Conservation (phyloP, 2,888 invertebrate species). For the Spilosoma lubricipeda region DNA sequence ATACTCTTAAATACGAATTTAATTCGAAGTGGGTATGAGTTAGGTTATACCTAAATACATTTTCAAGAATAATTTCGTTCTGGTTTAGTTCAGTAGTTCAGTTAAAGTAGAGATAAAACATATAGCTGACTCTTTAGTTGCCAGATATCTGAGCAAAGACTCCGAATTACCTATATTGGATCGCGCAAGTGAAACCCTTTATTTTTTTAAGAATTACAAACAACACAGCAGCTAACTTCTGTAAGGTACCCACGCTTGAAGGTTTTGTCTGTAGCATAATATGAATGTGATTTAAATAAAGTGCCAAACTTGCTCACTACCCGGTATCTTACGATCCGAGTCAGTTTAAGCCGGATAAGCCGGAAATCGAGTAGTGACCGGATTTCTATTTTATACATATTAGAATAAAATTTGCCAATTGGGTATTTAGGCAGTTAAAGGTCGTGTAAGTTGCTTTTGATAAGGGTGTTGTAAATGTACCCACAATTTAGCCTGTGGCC, state of each 20-base stretch:
- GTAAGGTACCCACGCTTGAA: not conserved
- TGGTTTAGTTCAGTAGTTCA: not conserved
- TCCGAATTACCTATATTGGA: too few species aligned
- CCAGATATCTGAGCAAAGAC: too few species aligned
- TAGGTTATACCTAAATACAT: not conserved
- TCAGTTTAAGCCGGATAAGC: too few species aligned
- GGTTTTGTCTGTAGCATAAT: too few species aligned
- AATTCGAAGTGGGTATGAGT: not conserved
- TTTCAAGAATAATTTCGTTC: not conserved
- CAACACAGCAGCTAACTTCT: not conserved
- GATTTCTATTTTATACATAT: too few species aligned
- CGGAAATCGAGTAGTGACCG: too few species aligned
- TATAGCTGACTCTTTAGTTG: too few species aligned
- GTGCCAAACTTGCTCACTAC: not conserved
- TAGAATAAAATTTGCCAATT: too few species aligned
- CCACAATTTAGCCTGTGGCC: too few species aligned
- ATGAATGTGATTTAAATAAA: not conserved
- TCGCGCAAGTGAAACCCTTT: not conserved
- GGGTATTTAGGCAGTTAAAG: too few species aligned
- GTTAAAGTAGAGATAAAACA: not conserved
- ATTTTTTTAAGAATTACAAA: not conserved
- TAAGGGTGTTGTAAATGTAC: too few species aligned
- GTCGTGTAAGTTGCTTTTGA: not conserved
- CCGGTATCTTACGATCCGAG: not conserved
- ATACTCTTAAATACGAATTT: not conserved